Base-by-base conservation (phyloP, 1,140 invertebrate genomes). In the Drosophila aff. region DNA sequence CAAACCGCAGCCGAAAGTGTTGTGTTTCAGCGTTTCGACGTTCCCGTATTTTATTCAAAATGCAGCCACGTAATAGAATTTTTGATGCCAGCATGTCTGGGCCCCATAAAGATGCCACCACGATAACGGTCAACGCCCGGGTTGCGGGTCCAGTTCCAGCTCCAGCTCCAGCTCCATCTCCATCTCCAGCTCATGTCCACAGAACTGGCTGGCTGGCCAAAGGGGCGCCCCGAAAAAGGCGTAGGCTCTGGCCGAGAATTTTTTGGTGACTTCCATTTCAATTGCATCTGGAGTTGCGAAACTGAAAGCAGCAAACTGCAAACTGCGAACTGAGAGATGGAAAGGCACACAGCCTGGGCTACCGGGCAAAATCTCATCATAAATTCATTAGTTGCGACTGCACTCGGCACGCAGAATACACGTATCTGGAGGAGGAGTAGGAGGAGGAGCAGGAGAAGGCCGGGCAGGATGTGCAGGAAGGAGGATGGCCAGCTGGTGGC, bases 31-130 rank as follows among this genome's bases (percentile, higher is more conserved):
- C 67, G 61, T 69, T 82, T 71, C 66, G 69, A 87, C 62, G 80
- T 80, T 76, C 76, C 77, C 80, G 84, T 89, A 90, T 89, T 90
- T 89, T 89, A 89, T 89, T 90, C 81, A 89, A 90, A 90, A 90
- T 81, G 81, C 81, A 90, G 85, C 84, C 81, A 89, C 79, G 85
- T 89, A 89, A 89, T 89, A 89, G 85, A 89, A 89, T 89, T 89
- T 89, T 89, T 89, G 85, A 89, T 89, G 85, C 85, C 85, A 81
- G 85, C 85, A 85, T 90, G 85, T 89, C 85, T 89, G 84, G 75
- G 71, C 59, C 62, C 85, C 85, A 89, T 90, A 84, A 90, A 90
- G 87, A 84, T 84, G 85, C 85, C 84, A 89, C 82, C 75, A 84
- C 72, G 84, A 90, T 89, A 89, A 90, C 84, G 85, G 85, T 89